A percentile compares a stretch with the other conserved stretches of the same genome.
Conservation (phyloP, 2,888 invertebrate genomes). For the Metalampra italica region DNA sequence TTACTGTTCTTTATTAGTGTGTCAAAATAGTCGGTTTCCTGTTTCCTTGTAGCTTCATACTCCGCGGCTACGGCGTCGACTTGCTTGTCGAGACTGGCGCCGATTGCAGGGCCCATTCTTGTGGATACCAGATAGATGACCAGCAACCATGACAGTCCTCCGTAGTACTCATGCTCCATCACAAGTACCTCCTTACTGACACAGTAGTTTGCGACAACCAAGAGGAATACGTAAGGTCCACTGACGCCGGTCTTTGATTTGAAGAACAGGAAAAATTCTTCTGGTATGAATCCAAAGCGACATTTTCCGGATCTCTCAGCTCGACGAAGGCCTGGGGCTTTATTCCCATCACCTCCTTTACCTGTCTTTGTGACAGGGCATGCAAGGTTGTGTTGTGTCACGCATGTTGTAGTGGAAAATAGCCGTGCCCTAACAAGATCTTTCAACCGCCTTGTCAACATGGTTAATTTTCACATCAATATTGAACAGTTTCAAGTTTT, state of each 20-base stretch:
- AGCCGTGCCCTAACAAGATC: too few species aligned
- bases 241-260: constrained; percentile 92
- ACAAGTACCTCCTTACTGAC: constrained; percentile 96
- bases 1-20: constrained; percentile 80
- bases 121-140: constrained; percentile 80
- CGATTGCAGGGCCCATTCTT: constrained; percentile 82
- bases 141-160: constrained; percentile 83
- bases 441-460: too few species aligned
- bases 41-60: constrained; percentile 74
- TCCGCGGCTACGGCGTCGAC: constrained; percentile 78
- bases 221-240: constrained; percentile 93
- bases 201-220: constrained; percentile 87
- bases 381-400: too few species aligned
- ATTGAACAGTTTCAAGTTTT: too few species aligned
- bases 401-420: too few species aligned
- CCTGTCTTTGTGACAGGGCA: too few species aligned
- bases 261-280: constrained; percentile 86
- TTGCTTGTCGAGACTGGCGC: constrained; percentile 81
- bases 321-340: constrained; percentile 23
- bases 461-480: too few species aligned
- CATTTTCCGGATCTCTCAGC: constrained; percentile 56
- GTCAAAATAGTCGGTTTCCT: constrained; percentile 63
- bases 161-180: constrained; percentile 94
- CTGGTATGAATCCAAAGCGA: constrained; percentile 75
- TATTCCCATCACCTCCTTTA: background rate